Base-by-base conservation (phyloP, 2,888 invertebrate genomes). In the Drosophila emarginata region DNA sequence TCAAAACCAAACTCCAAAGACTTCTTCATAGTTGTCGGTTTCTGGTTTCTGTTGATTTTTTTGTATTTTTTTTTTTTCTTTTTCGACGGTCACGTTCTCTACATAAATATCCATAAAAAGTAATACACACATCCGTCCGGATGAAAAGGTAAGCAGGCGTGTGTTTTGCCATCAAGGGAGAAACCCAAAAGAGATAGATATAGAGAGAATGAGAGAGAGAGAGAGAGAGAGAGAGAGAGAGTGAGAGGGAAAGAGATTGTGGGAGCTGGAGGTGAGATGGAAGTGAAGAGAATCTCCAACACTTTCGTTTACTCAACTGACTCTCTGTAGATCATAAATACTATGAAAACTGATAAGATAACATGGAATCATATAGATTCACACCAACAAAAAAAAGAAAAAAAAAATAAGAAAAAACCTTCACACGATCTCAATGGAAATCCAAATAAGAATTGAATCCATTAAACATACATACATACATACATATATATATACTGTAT, bases 71-170 rank as follows among this genome's bases (percentile, higher is more conserved):
- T 72, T 61, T 61, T 18, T 58, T n/a, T 61, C 58, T 21, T 68
- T 78, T 72, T 76, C 71, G 87, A 79, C 68, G 76, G 87, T 85
- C 85, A 85, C 85, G 85, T 85, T 87, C 78, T 60, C 74, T 64
- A 88, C 89, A 85, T 85, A 85, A 85, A 85, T 85, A 88, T 88
- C 89, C 85, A 85, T 88, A 88, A 85, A 86, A 87, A 84, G 86
- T 79, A 87, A 87, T 78, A 87, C 87, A 82, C 76, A 85, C 85
- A 85, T 85, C 85, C 85, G 85, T 85, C 89, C 87, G 85, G 87
- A 85, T 81, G 75, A 82, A 70, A 45, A 45, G 45, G 40, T 45
- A 45, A 2, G 40, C 40, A 77, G 69, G 74, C 68, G 74, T 81
- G 79, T 80, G 81, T 78, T 78, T 68, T 32, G 32, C 32, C 32